Evolutionary conservation across 2,113 vertebrate genomes (phyloP), one percentile per base, ranked within the genome.

Genomic region (Plectropomus leopardus): DNA sequence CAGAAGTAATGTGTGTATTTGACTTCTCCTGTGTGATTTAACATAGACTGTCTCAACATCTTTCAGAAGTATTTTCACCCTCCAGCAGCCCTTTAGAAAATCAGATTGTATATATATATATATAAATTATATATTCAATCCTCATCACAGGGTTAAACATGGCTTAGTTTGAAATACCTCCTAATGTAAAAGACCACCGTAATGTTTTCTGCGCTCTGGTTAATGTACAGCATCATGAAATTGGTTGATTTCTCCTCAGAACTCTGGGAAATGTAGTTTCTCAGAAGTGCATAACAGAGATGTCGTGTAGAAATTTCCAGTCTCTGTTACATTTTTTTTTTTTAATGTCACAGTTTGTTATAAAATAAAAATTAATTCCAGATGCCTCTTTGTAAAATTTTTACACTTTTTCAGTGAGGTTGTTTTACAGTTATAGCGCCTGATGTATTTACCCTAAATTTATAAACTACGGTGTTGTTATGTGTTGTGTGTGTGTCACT

Each of bases 121-220:
- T 23, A 13, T 54, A 57, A 15, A 24, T 45, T 7, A 15, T 53
- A 40, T 40, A 54, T 70, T 68, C 32, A 85, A 47, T 70, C 59
- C 24, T 82, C 45, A 74, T 77, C 76, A 82, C 66, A 87, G 66
- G 76, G 72, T 81, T 63, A 74, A 86, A 90, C 85, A 93, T 91
- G 92, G 91, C 90, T 92, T 92, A 60, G 17, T 89, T 87, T 72
- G 23, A 92, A 83, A 90, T 75, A 90, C 76, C 72, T 71, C 80
- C 83, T 59, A 73, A 71, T 75, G 77, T 57, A 85, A 82, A 88
- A 85, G 55, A 34, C n/a, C 66, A 72, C 19, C 79, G 59, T 85
- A 51, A 44, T 61, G 55, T 72, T 81, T 67, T 81, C 67, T 82
- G 70, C 53, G 63, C 64, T 80, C 64, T 67, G 73, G 81, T 79